phyloP scores from a whole-genome alignment of 2,113 vertebrate species.

The Taurulus bubalis region DNA sequence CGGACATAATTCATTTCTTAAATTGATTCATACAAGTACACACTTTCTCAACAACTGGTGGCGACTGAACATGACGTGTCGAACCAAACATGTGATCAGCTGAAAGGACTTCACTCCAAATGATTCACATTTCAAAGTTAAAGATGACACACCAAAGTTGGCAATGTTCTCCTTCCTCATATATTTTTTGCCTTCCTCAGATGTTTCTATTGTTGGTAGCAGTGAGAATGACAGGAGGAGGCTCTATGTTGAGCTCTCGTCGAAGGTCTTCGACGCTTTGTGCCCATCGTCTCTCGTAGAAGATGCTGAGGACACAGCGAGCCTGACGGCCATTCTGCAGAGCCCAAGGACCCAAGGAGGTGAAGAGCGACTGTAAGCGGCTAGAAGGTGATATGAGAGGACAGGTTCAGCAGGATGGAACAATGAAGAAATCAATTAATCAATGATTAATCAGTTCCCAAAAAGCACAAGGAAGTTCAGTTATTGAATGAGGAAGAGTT shows the following conservation, averaged over 20 bases:
- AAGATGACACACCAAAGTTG: not conserved
- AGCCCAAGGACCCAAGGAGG: conserved; percentile 90
- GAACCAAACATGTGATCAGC: not conserved
- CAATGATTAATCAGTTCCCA: not conserved
- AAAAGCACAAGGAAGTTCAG: not conserved
- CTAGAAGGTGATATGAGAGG: conserved; percentile 69
- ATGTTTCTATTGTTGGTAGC: conserved; percentile 22
- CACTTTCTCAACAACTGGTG: not conserved
- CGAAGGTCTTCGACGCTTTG: conserved; percentile 88
- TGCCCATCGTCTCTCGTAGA: conserved; percentile 94
- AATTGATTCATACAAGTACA: not conserved
- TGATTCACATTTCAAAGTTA: not conserved
- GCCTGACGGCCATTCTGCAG: conserved; percentile 83
- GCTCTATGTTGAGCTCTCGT: conserved; percentile 89
- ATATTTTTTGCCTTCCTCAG: not conserved
- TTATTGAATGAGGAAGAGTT: conserved; percentile 31
- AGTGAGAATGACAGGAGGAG: conserved; percentile 74
- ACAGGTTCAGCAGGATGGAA: not conserved
- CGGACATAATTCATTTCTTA: not conserved
- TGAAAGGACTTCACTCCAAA: not conserved
- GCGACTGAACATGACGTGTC: not conserved
- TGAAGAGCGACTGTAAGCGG: conserved; percentile 83
- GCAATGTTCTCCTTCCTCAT: not conserved
- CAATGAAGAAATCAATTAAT: not conserved
- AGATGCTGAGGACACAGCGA: conserved; percentile 89